These are phyloP conservation scores for Hirtodrosophila trivittata DNA, from an alignment of 2,888 invertebrate genomes.

Conservation along the genomic window DNA sequence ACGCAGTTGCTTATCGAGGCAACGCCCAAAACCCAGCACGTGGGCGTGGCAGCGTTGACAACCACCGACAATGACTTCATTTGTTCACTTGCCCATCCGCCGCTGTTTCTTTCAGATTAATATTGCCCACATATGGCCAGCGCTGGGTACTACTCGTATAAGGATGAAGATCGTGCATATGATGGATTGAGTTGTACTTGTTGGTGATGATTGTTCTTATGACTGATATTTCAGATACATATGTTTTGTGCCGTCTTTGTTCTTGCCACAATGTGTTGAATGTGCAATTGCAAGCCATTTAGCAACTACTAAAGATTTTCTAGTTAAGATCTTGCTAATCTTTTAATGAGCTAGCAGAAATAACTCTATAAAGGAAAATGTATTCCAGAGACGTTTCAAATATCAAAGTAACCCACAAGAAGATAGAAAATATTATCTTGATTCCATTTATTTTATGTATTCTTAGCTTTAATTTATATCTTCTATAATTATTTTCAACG, in stretches of 20 bases:
- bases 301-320: slow-evolving; percentile 51
- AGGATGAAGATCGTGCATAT: slow-evolving; percentile 13
- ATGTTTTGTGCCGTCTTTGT: slow-evolving; percentile 40
- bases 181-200: slow-evolving; percentile 56
- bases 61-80: slow-evolving; percentile 77
- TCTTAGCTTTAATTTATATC: no score
- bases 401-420: no score
- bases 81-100: slow-evolving; percentile 44
- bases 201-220: slow-evolving; percentile 48
- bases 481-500: no score
- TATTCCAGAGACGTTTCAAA: no score
- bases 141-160: slow-evolving; percentile 17
- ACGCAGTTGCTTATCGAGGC: no score
- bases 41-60: slow-evolving; percentile 72
- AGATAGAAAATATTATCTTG: no score
- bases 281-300: slow-evolving; percentile 58
- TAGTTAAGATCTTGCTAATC: slow-evolving; percentile 57
- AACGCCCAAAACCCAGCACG: slow-evolving; percentile 20
- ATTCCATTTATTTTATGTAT: no score
- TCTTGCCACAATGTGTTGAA: slow-evolving; percentile 67
- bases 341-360: slow-evolving; percentile 33
- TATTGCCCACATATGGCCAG: slow-evolving; percentile 71
- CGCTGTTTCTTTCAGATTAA: slow-evolving; percentile 55
- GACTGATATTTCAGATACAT: slow-evolving; percentile 26
- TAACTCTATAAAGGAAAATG: background rate